These are phyloP conservation scores for Oncorhynchus mykiss DNA, from an alignment of 2,113 vertebrate genomes.

Conservation along the genomic window DNA sequence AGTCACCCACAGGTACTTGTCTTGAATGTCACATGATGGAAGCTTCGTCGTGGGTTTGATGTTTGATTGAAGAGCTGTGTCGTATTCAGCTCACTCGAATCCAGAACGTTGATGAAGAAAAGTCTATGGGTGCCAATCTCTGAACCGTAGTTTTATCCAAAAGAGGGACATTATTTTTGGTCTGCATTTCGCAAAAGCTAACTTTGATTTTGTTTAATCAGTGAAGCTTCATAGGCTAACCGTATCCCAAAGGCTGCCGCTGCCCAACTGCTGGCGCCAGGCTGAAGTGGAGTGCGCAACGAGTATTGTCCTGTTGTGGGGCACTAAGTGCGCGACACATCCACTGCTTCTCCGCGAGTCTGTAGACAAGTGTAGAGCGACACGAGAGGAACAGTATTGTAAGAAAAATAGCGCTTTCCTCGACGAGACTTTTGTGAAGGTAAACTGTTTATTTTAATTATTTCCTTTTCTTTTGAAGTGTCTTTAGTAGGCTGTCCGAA, in stretches of 20 bases:
- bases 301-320: not conserved
- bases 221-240: not conserved
- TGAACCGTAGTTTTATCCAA: not conserved
- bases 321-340: constrained; percentile 20
- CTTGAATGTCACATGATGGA: too few relatives aligned
- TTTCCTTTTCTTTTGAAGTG: not conserved
- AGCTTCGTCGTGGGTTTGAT: too few relatives aligned
- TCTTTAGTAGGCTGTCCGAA: not conserved
- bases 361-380: constrained; percentile 9
- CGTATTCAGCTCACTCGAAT: too few relatives aligned
- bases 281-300: constrained; percentile 9
- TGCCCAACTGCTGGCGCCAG: constrained; percentile 15
- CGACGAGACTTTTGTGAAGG: constrained; percentile 49
- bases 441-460: constrained; percentile 16
- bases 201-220: not conserved
- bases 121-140: not conserved
- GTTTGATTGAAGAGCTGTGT: too few relatives aligned
- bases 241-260: not conserved
- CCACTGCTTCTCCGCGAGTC: constrained; percentile 9
- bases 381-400: not conserved
- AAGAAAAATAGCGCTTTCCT: not conserved
- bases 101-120: too few relatives aligned
- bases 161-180: not conserved
- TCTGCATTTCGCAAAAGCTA: not conserved
- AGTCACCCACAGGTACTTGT: too few relatives aligned